phyloP scores from a whole-genome alignment of 2,888 invertebrate species.

The Galeruca laticollis region DNA sequence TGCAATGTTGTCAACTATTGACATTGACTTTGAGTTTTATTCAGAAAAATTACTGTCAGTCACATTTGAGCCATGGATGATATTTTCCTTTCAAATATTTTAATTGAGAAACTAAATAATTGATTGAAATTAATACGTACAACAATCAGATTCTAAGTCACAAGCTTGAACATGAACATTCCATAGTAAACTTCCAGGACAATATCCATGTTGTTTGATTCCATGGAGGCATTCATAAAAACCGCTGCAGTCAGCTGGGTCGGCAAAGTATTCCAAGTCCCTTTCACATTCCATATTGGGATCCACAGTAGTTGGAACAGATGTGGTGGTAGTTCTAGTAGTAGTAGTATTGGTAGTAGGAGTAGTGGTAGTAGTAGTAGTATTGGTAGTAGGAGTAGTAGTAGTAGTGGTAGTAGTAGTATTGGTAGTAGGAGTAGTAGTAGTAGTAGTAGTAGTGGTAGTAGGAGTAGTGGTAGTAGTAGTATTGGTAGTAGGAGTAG shows the following conservation, averaged over 20 bases:
- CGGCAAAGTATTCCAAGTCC: background rate
- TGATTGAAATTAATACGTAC: constrained; percentile 3
- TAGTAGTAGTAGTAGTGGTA: no score
- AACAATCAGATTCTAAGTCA: background rate
- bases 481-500: no score
- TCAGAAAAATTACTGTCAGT: no score
- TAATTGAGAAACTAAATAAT: no score
- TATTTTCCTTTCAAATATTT: no score
- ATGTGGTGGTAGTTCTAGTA: background rate
- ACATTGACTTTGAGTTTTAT: no score
- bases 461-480: no score
- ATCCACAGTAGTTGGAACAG: background rate
- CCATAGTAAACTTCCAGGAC: background rate
- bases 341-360: background rate
- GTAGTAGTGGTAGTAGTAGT: background rate
- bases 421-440: background rate
- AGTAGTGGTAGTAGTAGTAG: background rate
- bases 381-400: background rate
- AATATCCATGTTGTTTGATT: background rate
- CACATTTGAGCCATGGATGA: no score
- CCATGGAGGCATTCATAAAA: background rate
- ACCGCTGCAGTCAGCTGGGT: constrained; percentile 3
- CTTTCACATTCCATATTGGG: background rate
- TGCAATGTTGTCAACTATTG: no score
- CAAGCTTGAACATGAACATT: background rate